Evolutionary conservation across 1,140 invertebrate species (phyloP), one percentile per base, ranked within the genome.

Genomic region (Penaeus japonicus): DNA sequence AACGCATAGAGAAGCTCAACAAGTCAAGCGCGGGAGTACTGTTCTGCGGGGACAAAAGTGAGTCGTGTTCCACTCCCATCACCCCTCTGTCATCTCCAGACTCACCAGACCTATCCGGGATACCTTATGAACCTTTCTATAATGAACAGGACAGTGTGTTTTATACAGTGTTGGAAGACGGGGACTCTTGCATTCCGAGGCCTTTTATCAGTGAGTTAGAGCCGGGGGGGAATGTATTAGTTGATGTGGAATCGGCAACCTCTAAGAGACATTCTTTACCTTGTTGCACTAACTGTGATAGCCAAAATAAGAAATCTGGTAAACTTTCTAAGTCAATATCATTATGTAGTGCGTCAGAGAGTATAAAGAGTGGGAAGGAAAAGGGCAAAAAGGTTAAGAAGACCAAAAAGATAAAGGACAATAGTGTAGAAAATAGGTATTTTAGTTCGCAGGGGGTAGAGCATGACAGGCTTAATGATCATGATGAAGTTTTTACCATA

Each of bases 261-360:
- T 92, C 91, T 0, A 91, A 91, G 0, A 91, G 92, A 22, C 92
- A 92, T 20, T 90, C 86, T 39, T 83, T 83, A 0, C 62, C 83
- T 24, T 75, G 85, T 7, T 91, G 91, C 89, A 89, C 90, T 18
- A 77, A 87, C 10, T 90, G 91, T 85, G 85, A 91, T 57, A 91
- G 7, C 27, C 15, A 94, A 77, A 89, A 95, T n/a, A 95, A 94
- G 1, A 95, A 95, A 39, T 94, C 95, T 0, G 94, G 93, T 0
- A 95, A 95, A 89, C 94, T 96, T 89, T 94, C 94, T 91, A 95
- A 95, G 27, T 94, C 94, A 0, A 92, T 95, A 17, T 93, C 92
- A 95, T 20, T 93, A 93, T 87, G 80, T 84, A 54, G 83, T 84
- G 70, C 89, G 30, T 27, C 86, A 54, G 86, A 89, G 80, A 62